Base-by-base conservation (phyloP, 2,797 vertebrate species). In the Cirrhinus mrigala region DNA sequence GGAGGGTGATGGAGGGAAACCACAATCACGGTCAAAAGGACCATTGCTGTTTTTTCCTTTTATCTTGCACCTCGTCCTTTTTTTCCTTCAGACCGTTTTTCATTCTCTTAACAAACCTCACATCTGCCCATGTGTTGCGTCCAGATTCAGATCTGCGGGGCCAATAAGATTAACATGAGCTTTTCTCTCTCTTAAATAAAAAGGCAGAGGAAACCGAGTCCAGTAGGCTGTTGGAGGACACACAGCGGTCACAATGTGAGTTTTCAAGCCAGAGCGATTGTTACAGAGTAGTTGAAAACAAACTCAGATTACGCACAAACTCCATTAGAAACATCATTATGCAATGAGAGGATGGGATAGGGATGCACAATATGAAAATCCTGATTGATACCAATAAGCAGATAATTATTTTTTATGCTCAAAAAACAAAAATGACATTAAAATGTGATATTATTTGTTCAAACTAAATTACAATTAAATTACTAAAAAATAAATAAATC, bases 1-100 rank as follows among this genome's bases (percentile, higher is more conserved):
- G 89, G 89, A 91, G 86, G 82, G 92, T 88, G 54, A 91, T 86
- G 68, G 90, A 86, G 89, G 91, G 90, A 90, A 92, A 91, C 84
- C 88, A 91, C 90, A 90, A 92, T 86, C 87, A 82, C 83, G 85
- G 88, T 88, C 88, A 81, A 73, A 58, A 91, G 86, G 85, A 92
- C 81, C 81, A 64, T 76, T 87, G 82, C 90, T 84, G 80, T 87
- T 84, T 79, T 37, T 66, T 40, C 24, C 52, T 37, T 79, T 89
- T 74, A 77, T 88, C 50, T 87, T 83, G 50, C 40, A 24, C 24
- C 27, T 29, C 54, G 11, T 60, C 78, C 40, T 76, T 40, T 78
- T 82, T 78, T 82, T 77, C 40, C 73, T 29, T 68, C 27, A 69
- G 58, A 79, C 66, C 68, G 50, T 81, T 33, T 78, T 71, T 58